phyloP scores from a whole-genome alignment of 2,888 invertebrate genomes.

The Tetrapedia diversipes region DNA sequence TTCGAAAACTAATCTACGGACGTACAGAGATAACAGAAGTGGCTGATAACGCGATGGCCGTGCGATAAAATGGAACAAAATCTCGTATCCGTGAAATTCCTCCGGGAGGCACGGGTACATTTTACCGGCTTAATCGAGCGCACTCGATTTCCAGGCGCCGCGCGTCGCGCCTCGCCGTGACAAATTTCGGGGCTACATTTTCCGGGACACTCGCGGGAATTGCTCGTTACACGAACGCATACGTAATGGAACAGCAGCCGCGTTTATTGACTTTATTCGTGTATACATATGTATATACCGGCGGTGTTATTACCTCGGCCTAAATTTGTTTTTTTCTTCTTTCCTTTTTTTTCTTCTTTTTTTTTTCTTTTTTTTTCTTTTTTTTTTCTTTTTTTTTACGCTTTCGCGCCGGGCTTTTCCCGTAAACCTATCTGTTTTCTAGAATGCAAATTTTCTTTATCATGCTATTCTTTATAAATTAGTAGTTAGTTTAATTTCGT shows the following conservation, averaged over 20 bases:
- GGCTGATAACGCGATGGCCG: neutral
- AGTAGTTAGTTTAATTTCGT: no score
- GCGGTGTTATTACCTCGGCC: neutral
- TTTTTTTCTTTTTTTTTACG: no score
- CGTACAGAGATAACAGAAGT: neutral
- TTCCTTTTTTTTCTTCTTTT: no score
- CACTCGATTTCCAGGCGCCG: slow-evolving; percentile 37
- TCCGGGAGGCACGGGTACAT: slow-evolving; percentile 23
- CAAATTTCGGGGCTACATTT: slow-evolving; percentile 24
- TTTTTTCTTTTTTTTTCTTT: no score
- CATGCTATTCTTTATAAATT: no score
- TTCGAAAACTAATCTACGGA: no score
- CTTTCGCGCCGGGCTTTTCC: neutral
- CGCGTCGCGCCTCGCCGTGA: no score
- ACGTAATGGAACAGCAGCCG: slow-evolving; percentile 12
- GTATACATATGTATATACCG: neutral
- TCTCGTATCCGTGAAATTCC: slow-evolving; percentile 30
- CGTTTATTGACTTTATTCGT: slow-evolving; percentile 7
- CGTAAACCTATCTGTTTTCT: neutral
- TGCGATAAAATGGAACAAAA: slow-evolving; percentile 39
- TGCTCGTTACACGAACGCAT: slow-evolving; percentile 40
- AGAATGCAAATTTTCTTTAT: no score
- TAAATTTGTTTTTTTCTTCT: neutral
- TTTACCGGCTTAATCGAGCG: slow-evolving; percentile 40
- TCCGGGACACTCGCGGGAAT: slow-evolving; percentile 30